Evolutionary conservation across 2,888 invertebrate species (phyloP).

Genomic region (Drosophila multiciliata): DNA sequence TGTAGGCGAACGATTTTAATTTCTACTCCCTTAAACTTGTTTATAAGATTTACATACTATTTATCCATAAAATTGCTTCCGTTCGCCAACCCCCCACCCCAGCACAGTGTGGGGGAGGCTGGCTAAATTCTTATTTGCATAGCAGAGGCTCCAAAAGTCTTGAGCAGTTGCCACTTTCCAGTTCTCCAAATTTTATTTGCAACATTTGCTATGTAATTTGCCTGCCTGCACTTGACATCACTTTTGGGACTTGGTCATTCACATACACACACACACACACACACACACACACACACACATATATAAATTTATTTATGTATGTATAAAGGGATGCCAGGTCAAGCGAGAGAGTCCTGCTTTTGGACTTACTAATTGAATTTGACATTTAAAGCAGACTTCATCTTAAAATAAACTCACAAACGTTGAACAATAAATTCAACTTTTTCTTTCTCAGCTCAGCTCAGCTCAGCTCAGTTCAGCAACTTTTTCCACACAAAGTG

Average conservation of each 20-base stretch:
- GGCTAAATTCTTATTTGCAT: constrained; percentile 49
- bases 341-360: background rate
- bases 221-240: constrained; percentile 9
- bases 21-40: constrained; percentile 48
- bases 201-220: constrained; percentile 38
- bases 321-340: constrained; percentile 3
- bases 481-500: background rate
- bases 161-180: background rate
- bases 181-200: constrained; percentile 44
- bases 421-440: constrained; percentile 15
- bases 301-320: background rate
- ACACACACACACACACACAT: background rate
- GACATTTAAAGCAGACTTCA: constrained; percentile 24
- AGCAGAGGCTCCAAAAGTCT: constrained; percentile 14
- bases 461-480: background rate
- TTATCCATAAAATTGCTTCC: constrained; percentile 56
- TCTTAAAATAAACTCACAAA: constrained; percentile 29
- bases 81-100: background rate
- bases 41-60: constrained; percentile 56
- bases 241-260: background rate
- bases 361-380: constrained; percentile 30
- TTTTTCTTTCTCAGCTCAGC: background rate
- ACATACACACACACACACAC: background rate
- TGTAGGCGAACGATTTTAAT: constrained; percentile 60
- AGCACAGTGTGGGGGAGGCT: background rate